Evolutionary conservation across 2,888 invertebrate species (phyloP), one percentile per base, ranked within the genome.

Genomic region (Nebria salina): DNA sequence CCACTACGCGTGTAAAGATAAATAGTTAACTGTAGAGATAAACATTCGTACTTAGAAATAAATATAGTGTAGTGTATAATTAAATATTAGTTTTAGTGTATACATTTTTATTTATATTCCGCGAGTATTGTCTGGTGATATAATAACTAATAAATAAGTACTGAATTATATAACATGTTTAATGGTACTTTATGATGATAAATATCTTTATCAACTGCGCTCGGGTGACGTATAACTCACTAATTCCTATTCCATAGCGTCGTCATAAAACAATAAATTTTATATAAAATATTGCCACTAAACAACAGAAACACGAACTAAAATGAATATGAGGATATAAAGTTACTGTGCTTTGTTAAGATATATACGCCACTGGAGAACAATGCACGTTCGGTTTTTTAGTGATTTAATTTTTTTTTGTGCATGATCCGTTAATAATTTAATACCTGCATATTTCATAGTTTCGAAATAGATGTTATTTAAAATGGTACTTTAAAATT

Each of bases 181-280:
- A 70, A 70, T 15, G 34, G 34, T 70, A 34, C 25, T 70, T 70
- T 70, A 70, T 70, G 70, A 70, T 70, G 70, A 70, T 70, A 70
- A 70, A 70, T 70, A 70, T 20, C 70, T 70, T 15, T 70, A 70
- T 70, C 70, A 70, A 70, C 70, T 70, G 25, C 70, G 25, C 70
- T 70, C 70, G 70, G 26, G 34, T 70, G 70, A 70, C 70, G 34
- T 70, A 70, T 70, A 70, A 70, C 70, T 70, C 70, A 70, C 70
- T 70, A 70, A 70, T 70, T 70, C 70, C 70, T 70, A 34, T 70
- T 70, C 34, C 70, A 34, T 34, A 70, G 11, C 15, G 70, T 66
- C 66, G 66, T 70, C 25, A 34, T 70, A 70, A 70, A 70, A 70
- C 70, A 70, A 70, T 70, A 70, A 70, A 70, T 70, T 66, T 66